Base-by-base conservation (phyloP, 2,888 invertebrate species). In the Petrolisthes manimaculis region DNA sequence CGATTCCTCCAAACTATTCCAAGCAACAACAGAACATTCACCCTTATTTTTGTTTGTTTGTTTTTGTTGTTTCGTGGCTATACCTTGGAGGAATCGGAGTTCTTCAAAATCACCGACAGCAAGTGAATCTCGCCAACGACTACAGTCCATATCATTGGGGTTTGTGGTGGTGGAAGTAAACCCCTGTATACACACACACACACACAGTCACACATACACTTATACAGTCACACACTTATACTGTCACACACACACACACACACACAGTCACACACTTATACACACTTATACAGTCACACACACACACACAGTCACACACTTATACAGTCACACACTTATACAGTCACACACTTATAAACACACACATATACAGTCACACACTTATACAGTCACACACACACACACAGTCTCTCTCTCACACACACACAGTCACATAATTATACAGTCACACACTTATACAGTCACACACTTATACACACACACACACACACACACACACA, bases 61-160 rank as follows among this genome's bases (percentile, higher is more conserved):
- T 14, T 51, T 5, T 14, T 12, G 37, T 77, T 77, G 51, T 4
- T 75, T 21, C 21, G 37, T n/a, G 14, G 9, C 14, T 77, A 12
- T 51, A n/a, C 51, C 37, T 14, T 5, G 77, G 37, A 37, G 37
- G 37, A 37, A 37, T 37, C 37, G 37, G 37, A 37, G 37, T 37
- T 2, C 37, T 37, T 37, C 37, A 37, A 37, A 37, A 2, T 37
- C 37, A 24, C 21, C 24, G 74, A 77, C 37, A 77, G 51, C 9
- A 79, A 75, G 24, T 24, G 75, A 84, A 84, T 84, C 83, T 84
- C 55, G 83, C 75, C 75, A 75, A 56, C 55, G 75, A 54, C 83
- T 84, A n/a, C 83, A 84, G 83, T 84, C 83, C 83, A 84, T 84
- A 84, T 84, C 83, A 84, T 21, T 55, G 37, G 78, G 2, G 54